A percentile compares a stretch with the other conserved stretches of the same genome.
Evolutionary conservation across 2,888 invertebrate genomes (phyloP).

Genomic region (Ormyrus rosae): DNA sequence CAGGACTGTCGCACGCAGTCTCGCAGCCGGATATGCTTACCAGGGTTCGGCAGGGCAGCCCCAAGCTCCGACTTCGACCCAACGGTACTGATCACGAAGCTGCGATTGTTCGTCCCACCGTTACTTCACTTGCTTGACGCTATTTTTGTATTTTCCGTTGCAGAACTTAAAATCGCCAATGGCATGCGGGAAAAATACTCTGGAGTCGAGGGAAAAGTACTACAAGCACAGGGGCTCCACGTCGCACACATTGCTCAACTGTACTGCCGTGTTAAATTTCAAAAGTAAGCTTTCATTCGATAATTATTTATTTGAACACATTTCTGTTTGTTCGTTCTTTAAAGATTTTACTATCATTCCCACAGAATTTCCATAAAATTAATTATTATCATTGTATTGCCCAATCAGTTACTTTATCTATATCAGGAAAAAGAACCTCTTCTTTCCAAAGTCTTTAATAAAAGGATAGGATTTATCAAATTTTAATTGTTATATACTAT

Average conservation of each 20-base stretch:
- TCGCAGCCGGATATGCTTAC: constrained; percentile 75
- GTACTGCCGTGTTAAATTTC: constrained; percentile 72
- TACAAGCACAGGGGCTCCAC: constrained; percentile 73
- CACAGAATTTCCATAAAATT: neutral
- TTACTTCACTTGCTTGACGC: neutral
- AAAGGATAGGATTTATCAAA: too few relatives aligned
- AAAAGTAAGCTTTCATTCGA: constrained; percentile 64
- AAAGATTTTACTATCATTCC: neutral
- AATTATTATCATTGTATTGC: neutral
- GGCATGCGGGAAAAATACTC: constrained; percentile 71
- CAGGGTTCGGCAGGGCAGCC: constrained; percentile 68
- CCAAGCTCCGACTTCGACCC: constrained; percentile 66
- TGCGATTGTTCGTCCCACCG: too few relatives aligned
- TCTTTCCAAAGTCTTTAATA: too few relatives aligned
- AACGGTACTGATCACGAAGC: constrained; percentile 62
- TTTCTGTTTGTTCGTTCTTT: neutral
- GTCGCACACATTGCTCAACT: constrained; percentile 74
- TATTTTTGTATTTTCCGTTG: neutral
- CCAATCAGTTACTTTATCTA: neutral
- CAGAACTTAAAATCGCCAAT: constrained; percentile 68
- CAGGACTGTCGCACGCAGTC: constrained; percentile 73
- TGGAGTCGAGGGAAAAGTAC: constrained; percentile 72
- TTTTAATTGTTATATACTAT: too few relatives aligned
- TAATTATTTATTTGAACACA: neutral
- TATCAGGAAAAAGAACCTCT: too few relatives aligned